phyloP scores from a whole-genome alignment of 2,888 invertebrate species.

The Hecatera dysodea region DNA sequence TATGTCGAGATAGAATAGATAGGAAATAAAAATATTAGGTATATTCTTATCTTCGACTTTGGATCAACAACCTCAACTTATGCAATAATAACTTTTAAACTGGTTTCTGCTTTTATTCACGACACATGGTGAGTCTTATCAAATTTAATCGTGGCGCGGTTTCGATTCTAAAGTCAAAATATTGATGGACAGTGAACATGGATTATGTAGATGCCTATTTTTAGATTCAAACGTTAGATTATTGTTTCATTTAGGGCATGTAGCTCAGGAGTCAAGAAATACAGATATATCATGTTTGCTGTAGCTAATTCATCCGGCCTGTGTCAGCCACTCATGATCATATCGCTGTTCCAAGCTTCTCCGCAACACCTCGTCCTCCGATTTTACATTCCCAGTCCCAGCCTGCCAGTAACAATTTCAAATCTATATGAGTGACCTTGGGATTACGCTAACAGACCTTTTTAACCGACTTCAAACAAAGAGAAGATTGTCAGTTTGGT shows the following conservation, averaged over 20 bases:
- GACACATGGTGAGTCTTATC: conserved; percentile 9
- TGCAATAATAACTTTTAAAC: conserved; percentile 9
- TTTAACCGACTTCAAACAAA: no score
- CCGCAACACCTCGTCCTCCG: no score
- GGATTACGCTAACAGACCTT: no score
- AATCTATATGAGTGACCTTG: no score
- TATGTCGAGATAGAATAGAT: conserved; percentile 23
- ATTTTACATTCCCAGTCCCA: no score
- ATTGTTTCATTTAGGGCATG: background rate
- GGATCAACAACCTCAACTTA: conserved; percentile 32
- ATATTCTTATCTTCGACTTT: conserved; percentile 23
- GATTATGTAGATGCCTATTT: background rate
- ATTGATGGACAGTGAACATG: background rate
- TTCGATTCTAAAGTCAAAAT: background rate
- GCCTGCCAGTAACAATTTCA: no score
- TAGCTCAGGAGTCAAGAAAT: background rate
- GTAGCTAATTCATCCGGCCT: background rate
- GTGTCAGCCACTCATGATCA: no score
- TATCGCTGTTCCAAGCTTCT: no score
- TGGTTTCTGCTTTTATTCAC: background rate
- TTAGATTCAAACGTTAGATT: background rate
- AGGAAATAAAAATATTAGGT: conserved; percentile 17
- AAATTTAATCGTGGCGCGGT: background rate
- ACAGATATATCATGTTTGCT: background rate
- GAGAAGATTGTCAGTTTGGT: no score